A percentile compares a stretch with the other conserved stretches of the same genome.
Evolutionary conservation across 2,888 invertebrate genomes (phyloP).

Genomic region (Apamea sordens): DNA sequence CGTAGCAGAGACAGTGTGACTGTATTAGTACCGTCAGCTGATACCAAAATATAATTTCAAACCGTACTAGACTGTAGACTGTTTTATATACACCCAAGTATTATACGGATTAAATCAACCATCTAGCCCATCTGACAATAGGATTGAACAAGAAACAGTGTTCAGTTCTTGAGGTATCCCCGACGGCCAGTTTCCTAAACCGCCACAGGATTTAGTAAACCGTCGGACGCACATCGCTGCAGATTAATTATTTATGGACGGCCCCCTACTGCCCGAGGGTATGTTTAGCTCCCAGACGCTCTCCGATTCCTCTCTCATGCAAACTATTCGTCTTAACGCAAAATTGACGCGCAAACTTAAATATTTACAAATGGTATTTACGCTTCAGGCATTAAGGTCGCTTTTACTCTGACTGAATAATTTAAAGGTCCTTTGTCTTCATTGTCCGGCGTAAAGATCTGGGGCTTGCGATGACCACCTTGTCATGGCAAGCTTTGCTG

Average conservation of each 20-base stretch:
- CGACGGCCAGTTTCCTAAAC: constrained; percentile 77
- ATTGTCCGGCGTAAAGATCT: constrained; percentile 87
- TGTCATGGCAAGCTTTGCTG: constrained; percentile 88
- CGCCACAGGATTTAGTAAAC: constrained; percentile 85
- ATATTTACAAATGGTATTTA: constrained; percentile 87
- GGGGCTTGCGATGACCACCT: constrained; percentile 89
- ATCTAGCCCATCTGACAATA: constrained; percentile 51
- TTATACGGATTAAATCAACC: constrained; percentile 39
- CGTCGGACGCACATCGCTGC: constrained; percentile 84
- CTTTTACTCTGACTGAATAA: constrained; percentile 86
- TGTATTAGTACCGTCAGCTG: background rate
- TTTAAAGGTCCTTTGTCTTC: constrained; percentile 89
- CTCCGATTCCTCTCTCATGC: constrained; percentile 87
- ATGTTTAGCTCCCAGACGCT: constrained; percentile 88
- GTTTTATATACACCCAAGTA: constrained; percentile 8
- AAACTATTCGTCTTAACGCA: constrained; percentile 89
- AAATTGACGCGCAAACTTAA: constrained; percentile 85
- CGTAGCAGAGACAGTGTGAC: background rate
- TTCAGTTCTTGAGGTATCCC: constrained; percentile 70
- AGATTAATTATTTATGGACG: constrained; percentile 90
- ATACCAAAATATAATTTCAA: background rate
- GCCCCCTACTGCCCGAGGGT: constrained; percentile 81
- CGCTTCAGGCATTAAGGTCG: constrained; percentile 82
- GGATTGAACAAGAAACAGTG: constrained; percentile 71
- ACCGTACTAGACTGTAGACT: background rate